Conservation (phyloP, 1,140 invertebrate genomes). For the Diorhabda carinulata region DNA sequence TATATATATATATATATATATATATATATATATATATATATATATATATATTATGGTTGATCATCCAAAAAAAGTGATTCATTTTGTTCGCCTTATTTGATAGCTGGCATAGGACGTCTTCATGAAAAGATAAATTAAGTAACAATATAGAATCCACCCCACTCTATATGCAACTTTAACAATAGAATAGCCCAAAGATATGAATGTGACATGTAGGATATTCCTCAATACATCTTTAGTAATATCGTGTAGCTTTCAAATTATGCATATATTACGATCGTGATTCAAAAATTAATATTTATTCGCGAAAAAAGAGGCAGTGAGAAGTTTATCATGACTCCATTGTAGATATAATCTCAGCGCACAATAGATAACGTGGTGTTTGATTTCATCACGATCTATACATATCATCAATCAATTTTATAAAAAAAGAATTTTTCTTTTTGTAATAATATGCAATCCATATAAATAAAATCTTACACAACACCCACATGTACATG, state of each 20-base stretch:
- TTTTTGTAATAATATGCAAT: slow-evolving; percentile 15
- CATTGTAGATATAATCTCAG: slow-evolving; percentile 9
- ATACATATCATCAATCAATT: slow-evolving; percentile 16
- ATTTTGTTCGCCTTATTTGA: too few species aligned
- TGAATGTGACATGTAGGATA: too few species aligned
- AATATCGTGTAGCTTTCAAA: neutral
- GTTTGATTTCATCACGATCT: slow-evolving; percentile 14
- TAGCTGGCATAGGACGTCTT: too few species aligned
- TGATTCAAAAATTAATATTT: neutral
- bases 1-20: too few species aligned
- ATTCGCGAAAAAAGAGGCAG: neutral
- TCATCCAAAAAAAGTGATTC: too few species aligned
- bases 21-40: too few species aligned
- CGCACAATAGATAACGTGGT: slow-evolving; percentile 9
- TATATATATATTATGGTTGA: too few species aligned
- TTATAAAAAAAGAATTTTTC: slow-evolving; percentile 8
- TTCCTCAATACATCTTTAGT: too few species aligned
- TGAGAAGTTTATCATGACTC: slow-evolving; percentile 4
- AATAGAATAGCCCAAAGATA: too few species aligned
- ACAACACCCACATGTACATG: slow-evolving; percentile 11
- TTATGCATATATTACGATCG: neutral
- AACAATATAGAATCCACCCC: too few species aligned
- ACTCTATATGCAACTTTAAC: too few species aligned
- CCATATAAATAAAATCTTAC: slow-evolving; percentile 17
- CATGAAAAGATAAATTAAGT: too few species aligned